Percentiles rank a stretch among this genome's conserved stretches.
Evolutionary conservation across 1,140 invertebrate genomes (phyloP).

Genomic region (Pseudomyrmex concolor): DNA sequence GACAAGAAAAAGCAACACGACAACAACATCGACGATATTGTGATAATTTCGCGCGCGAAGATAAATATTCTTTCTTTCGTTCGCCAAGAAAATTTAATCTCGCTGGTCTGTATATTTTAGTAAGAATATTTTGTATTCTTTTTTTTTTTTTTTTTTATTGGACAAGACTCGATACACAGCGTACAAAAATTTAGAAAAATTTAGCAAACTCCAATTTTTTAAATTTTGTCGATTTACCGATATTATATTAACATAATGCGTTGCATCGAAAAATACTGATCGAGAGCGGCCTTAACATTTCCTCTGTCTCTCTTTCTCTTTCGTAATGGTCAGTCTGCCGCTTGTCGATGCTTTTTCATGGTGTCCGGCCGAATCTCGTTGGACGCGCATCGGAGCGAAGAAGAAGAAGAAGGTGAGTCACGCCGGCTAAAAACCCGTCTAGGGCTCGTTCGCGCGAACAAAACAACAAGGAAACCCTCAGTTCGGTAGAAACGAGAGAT

Average conservation of each 20-base stretch:
- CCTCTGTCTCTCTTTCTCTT: background rate
- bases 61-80: background rate
- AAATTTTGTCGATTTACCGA: too few relatives aligned
- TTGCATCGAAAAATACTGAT: too few relatives aligned
- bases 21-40: background rate
- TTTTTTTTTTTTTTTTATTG: too few relatives aligned
- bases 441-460: conserved; percentile 48
- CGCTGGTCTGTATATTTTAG: too few relatives aligned
- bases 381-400: conserved; percentile 9
- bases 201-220: too few relatives aligned
- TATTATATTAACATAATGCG: too few relatives aligned
- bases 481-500: conserved; percentile 59
- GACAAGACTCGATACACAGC: too few relatives aligned
- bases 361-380: conserved; percentile 56
- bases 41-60: conserved; percentile 13
- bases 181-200: too few relatives aligned
- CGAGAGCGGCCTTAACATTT: too few relatives aligned
- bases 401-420: conserved; percentile 48
- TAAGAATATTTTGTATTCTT: too few relatives aligned
- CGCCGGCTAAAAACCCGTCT: conserved; percentile 52
- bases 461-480: conserved; percentile 51
- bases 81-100: background rate
- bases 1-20: conserved; percentile 27
- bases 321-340: background rate
- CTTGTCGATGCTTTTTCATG: conserved; percentile 41